A percentile compares a stretch with the other conserved stretches of the same genome.
phyloP scores from a whole-genome alignment of 2,797 vertebrate genomes.

The Ptychobarbus kaznakovi region DNA sequence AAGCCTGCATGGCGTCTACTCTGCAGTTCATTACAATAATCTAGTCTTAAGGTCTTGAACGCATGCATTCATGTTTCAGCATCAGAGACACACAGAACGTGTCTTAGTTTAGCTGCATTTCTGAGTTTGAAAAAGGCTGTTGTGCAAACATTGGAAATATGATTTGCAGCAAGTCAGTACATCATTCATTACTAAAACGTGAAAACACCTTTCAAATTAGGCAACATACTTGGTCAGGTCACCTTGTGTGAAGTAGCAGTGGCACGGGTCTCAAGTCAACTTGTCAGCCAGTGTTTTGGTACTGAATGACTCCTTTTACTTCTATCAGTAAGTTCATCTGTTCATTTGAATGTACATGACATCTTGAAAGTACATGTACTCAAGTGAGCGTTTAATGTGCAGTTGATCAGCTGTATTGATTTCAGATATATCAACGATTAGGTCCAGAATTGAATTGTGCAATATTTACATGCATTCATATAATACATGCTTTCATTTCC shows the following conservation, averaged over 20 bases:
- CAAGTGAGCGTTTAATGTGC: background rate
- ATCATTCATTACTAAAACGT: background rate
- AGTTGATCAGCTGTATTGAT: conserved; percentile 82
- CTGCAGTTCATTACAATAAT: background rate
- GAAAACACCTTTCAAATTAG: background rate
- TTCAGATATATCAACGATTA: conserved; percentile 84
- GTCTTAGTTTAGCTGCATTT: background rate
- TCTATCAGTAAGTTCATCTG: background rate
- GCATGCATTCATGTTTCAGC: background rate
- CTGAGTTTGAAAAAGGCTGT: background rate
- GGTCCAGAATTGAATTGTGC: conserved; percentile 37
- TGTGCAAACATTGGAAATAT: background rate
- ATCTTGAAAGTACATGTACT: background rate
- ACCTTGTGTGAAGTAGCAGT: no score
- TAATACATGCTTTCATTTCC: background rate
- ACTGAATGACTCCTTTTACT: background rate
- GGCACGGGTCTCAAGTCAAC: background rate
- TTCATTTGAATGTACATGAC: background rate
- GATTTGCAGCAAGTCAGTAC: background rate
- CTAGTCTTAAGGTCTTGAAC: background rate
- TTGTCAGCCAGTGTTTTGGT: background rate
- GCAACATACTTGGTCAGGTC: no score
- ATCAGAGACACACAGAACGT: background rate
- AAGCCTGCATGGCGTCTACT: background rate
- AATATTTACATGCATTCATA: background rate